Evolutionary conservation across 2,113 vertebrate species (phyloP), one percentile per base, ranked within the genome.

Genomic region (Fukomys damarensis): DNA sequence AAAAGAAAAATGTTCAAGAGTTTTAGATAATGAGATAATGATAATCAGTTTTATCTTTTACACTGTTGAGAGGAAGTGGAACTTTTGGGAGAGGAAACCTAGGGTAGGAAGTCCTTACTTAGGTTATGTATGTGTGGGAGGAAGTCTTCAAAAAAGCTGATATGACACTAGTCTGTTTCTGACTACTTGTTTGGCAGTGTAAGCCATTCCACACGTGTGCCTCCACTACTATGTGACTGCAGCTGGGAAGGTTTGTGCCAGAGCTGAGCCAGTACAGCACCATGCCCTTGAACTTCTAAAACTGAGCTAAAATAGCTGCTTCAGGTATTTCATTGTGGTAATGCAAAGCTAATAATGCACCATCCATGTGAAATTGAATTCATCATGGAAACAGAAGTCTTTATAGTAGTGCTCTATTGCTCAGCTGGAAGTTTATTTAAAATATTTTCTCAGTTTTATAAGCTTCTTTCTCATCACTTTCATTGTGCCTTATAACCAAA

Each of bases 391-490:
- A 80, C 56, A 89, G 32, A 86, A 74, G 26, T 68, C 77, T 96
- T 92, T 70, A 81, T 66, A 81, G 74, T 54, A 65, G 59, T 77
- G 38, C 52, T 72, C 58, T 2, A 84, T 41, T 35, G 38, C 35
- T 91, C 38, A 59, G 30, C 3, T 79, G 10, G 30, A 83, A 88
- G 46, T 89, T 85, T 79, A 84, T 72, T 86, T 82, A 68, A 74
- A 89, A 86, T 80, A 56, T 84, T 58, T 89, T 88, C 79, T 85
- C 70, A 66, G 79, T 86, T 94, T 92, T 82, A 72, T 70, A 94
- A 89, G 49, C 3, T 58, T 94, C 74, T 89, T 74, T 76, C 16
- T 6, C 59, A 82, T 81, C n/a, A 85, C 19, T 49, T 17, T 54
- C 56, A 76, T 74, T 76, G 91, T 86, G 66, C 72, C 68, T 49